Percentiles rank a stretch among this genome's conserved stretches.
These are phyloP conservation scores for Trochalopteron elliotii DNA, from an alignment of 2,113 vertebrate genomes.

Conservation along the genomic window DNA sequence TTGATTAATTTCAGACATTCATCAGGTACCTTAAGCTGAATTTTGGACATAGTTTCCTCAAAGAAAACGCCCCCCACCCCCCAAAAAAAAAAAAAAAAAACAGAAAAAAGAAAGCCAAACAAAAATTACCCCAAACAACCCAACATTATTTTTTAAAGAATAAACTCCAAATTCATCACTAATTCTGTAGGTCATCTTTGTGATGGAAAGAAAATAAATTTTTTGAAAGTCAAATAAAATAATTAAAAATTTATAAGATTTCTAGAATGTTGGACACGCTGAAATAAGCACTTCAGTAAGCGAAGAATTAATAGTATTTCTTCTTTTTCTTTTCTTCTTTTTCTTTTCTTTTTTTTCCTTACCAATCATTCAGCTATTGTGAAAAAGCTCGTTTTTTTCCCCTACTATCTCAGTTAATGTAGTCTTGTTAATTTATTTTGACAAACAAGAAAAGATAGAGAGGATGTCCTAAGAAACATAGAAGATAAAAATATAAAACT, in stretches of 20 bases:
- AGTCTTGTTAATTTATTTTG: not conserved
- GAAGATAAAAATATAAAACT: not conserved
- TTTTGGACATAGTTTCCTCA: not conserved
- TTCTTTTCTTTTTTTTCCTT: not conserved
- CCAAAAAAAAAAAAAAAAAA: too few relatives aligned
- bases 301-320: not conserved
- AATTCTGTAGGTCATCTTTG: not conserved
- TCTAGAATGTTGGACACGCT: not conserved
- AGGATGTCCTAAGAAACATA: not conserved
- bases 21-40: not conserved
- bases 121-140: not conserved
- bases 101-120: accelerated
- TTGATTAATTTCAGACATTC: not conserved
- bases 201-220: not conserved
- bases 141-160: not conserved
- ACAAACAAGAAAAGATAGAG: not conserved
- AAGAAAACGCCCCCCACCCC: too few relatives aligned
- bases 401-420: not conserved
- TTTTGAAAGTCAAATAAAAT: not conserved
- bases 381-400: not conserved
- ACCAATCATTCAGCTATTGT: not conserved
- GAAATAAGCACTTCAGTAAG: not conserved
- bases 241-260: not conserved
- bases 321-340: not conserved
- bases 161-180: accelerated